Evolutionary conservation across 2,888 invertebrate species (phyloP), one percentile per base, ranked within the genome.

Genomic region (Theristus sp.): DNA sequence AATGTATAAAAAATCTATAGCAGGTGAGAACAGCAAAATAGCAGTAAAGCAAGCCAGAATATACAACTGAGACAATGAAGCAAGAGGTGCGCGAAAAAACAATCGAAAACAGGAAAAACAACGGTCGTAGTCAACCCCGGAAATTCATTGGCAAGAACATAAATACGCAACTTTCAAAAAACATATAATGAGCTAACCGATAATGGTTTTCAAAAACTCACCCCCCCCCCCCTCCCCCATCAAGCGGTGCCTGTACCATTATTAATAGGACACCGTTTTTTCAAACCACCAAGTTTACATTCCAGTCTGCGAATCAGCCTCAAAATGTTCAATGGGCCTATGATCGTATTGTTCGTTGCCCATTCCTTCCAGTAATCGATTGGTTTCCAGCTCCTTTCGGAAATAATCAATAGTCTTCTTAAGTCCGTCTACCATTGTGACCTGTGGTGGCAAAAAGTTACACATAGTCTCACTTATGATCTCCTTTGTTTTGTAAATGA

Each of bases 381-480:
- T 54, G 60, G 60, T 59, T 57, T 67, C 66, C 60, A 98, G 78
- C 78, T 96, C 96, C 72, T 86, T 84, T 64, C 83, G 83, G 76
- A 98, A 98, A 76, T 94, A 98, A 63, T 86, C 84, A 62, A 96
- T 88, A 31, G 96, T 96, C 77, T 84, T 85, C 69, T 85, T 83
- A 22, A 98, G 81, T 29, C 98, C 98, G 62, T 84, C 83, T 75
- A 84, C 82, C 68, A 98, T 79, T 1, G 85, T 81, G 22, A 87
- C 83, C 82, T 86, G 68, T 62, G 75, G 71, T 59, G 61, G 66
- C 61, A 61, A 57, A 58, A 62, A 30, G 28, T 61, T 62, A 27
- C 27, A 49, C 38, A 27, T n/a, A 20, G 38, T 38, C 17, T 13
- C 17, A 38, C 10, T 17, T 38, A 38, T 38, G 6, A 38, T 38